Conservation (phyloP, 2,113 vertebrate genomes). For the Fregata magnificens region DNA sequence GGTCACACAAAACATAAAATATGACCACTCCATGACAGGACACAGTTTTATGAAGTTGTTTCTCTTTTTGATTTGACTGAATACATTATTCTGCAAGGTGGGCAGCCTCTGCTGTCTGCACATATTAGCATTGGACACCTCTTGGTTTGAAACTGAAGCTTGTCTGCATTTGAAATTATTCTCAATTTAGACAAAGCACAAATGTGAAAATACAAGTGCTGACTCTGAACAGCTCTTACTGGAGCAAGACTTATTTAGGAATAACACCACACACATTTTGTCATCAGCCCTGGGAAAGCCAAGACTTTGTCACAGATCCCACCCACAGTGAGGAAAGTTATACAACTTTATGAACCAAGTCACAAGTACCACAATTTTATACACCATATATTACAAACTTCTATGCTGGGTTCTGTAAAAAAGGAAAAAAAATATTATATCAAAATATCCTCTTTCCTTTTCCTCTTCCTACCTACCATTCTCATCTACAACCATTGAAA, state of each 20-base stretch:
- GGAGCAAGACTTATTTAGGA: neutral
- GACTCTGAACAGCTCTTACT: neutral
- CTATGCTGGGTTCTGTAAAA: neutral
- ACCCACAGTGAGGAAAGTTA: neutral
- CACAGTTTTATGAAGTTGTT: neutral
- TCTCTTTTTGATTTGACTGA: neutral
- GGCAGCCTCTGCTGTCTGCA: neutral
- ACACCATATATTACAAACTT: neutral
- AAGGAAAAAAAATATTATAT: neutral
- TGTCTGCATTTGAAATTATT: neutral
- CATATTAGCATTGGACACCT: neutral
- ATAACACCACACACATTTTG: neutral
- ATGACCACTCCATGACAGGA: neutral
- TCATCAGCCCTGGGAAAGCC: neutral
- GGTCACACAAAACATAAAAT: neutral
- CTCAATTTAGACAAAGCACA: neutral
- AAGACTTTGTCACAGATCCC: neutral
- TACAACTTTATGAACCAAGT: neutral
- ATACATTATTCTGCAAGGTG: neutral
- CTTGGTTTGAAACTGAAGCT: neutral
- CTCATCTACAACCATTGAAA: neutral
- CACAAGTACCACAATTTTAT: neutral
- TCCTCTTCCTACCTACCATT: neutral
- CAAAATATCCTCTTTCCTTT: neutral
- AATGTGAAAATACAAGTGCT: neutral